phyloP scores from a whole-genome alignment of 2,888 invertebrate species.

The Ecdyonurus torrentis region DNA sequence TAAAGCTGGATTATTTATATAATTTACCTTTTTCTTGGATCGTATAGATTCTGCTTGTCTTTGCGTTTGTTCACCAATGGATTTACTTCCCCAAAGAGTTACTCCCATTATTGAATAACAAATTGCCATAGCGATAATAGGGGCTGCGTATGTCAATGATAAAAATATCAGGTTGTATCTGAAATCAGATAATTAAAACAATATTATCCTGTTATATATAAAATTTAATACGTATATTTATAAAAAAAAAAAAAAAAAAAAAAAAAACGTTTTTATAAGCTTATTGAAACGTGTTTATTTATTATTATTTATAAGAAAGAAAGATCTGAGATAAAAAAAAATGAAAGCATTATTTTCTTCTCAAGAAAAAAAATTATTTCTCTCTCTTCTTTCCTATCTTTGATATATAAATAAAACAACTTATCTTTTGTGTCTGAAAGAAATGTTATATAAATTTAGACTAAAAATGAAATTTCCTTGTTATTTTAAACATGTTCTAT shows the following conservation, averaged over 20 bases:
- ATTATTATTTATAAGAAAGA: neutral
- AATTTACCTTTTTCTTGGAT: constrained; percentile 33
- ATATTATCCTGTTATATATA: neutral
- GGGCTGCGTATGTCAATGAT: constrained; percentile 32
- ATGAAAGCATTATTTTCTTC: too few relatives aligned
- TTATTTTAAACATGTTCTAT: too few relatives aligned
- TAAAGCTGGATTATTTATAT: too few relatives aligned
- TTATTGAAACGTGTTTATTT: neutral
- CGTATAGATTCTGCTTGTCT: constrained; percentile 30
- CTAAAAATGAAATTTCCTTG: too few relatives aligned
- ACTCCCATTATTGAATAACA: constrained; percentile 33
- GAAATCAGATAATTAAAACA: constrained; percentile 8
- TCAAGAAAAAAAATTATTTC: too few relatives aligned
- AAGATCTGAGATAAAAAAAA: neutral
- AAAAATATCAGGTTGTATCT: constrained; percentile 35
- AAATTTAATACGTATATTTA: neutral
- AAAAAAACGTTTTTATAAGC: too few relatives aligned
- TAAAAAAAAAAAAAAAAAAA: neutral
- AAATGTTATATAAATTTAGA: too few relatives aligned
- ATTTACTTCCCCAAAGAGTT: constrained; percentile 34
- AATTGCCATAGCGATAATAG: constrained; percentile 32
- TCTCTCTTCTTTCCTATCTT: too few relatives aligned
- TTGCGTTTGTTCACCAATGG: constrained; percentile 34
- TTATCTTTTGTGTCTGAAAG: too few relatives aligned
- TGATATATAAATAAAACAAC: too few relatives aligned